Base-by-base conservation (phyloP, 2,113 vertebrate genomes). In the Eublepharis macularius region DNA sequence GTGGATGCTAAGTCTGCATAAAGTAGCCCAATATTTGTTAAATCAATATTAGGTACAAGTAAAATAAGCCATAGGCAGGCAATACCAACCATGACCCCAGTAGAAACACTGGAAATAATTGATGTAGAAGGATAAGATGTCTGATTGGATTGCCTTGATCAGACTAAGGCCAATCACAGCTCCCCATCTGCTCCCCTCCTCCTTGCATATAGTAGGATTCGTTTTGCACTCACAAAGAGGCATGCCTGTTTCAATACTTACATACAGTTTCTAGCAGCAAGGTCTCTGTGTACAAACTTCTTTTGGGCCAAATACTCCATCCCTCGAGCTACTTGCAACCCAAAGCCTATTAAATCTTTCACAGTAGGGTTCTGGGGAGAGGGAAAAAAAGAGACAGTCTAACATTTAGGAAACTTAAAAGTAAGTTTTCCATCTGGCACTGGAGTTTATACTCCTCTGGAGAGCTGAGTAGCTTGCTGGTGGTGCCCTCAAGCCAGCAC, bases 211-310 rank as follows among this genome's bases (percentile, higher is more conserved):
- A 54, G 17, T 5, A 24, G 1, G 26, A 73, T 26, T 54, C 11
- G 32, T 26, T 26, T 29, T n/a, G 24, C 26, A 17, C 21, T 39
- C 12, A 6, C 79, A 69, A 11, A n/a, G 6, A 83, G 1, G 60
- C 41, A 29, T 54, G 63, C 36, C 11, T 41, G 13, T 16, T n/a
- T 63, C 45, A 21, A 0, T 84, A 96, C 98, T 98, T 88, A 99
- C 99, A 99, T 99, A 97, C 99, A 99, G 93, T 99, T 99, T 65
- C 98, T 97, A 80, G 98, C 98, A 0, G 99, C 99, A 26, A 99
- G 96, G 91, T 99, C 99, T 94, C 99, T 95, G 94, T 99, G 99
- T 70, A 99, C 99, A 93, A 99, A 99, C 88, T 99, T 99, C 95
- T 97, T 98, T 84, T 97, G 97, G 32, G 98, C 98, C 91, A 99